These are phyloP conservation scores for Ctenoplectra terminalis DNA, from an alignment of 1,140 invertebrate species.

Conservation along the genomic window DNA sequence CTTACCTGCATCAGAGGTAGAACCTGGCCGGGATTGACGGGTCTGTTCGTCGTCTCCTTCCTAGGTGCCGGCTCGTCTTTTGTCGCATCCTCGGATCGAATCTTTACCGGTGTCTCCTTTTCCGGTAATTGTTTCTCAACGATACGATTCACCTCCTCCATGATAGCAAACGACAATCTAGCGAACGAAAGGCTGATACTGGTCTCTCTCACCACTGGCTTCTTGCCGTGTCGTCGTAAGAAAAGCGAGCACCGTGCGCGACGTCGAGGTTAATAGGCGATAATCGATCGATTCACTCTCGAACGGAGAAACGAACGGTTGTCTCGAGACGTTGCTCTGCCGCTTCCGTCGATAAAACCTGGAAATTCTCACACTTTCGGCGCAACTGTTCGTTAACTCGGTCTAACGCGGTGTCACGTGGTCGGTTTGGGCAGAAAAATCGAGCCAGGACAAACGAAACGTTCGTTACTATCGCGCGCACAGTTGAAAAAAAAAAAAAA, in stretches of 20 bases:
- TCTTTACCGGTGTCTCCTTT: neutral
- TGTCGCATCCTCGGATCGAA: neutral
- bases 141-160: constrained; percentile 39
- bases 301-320: neutral
- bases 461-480: neutral
- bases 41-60: neutral
- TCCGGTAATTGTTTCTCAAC: constrained; percentile 5
- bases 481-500: neutral
- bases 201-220: too few species aligned
- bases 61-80: neutral
- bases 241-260: neutral
- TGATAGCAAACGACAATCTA: neutral
- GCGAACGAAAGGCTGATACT: constrained; percentile 6
- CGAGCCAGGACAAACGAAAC: neutral
- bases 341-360: neutral
- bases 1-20: constrained; percentile 72
- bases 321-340: neutral
- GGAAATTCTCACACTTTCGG: neutral
- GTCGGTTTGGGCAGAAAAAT: neutral
- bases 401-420: constrained; percentile 1
- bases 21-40: constrained; percentile 38
- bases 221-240: neutral
- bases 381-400: neutral
- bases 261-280: neutral
- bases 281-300: constrained; percentile 42